Conservation (phyloP, 2,797 vertebrate species). For the Anguilla obscura region DNA sequence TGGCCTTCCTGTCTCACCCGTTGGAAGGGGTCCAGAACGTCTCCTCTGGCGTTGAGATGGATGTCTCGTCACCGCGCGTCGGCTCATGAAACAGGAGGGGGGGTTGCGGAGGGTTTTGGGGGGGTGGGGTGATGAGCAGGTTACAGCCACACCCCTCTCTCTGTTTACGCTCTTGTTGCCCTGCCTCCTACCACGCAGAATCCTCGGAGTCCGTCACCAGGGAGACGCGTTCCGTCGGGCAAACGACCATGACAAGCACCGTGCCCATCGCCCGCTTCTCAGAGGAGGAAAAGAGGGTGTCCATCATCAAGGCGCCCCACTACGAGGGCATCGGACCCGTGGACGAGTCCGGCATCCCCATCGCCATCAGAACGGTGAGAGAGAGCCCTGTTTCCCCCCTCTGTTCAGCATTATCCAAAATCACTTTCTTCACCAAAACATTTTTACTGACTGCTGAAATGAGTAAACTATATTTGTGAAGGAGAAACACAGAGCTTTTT, state of each 20-base stretch:
- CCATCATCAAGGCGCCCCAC: slow-evolving; percentile 94
- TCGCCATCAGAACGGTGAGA: slow-evolving; percentile 96
- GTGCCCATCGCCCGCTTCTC: slow-evolving; percentile 90
- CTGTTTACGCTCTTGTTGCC: slow-evolving; percentile 6
- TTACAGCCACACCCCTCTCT: background rate
- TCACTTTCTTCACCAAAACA: background rate
- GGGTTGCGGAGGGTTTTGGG: background rate
- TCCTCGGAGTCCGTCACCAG: slow-evolving; percentile 80
- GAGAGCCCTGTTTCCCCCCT: background rate
- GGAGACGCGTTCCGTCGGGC: slow-evolving; percentile 79
- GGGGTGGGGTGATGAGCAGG: background rate
- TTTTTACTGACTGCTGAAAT: no score
- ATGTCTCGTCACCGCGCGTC: background rate
- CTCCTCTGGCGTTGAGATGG: background rate
- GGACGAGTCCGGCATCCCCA: slow-evolving; percentile 96
- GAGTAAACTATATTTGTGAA: background rate
- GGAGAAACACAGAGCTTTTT: background rate
- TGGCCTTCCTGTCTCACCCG: background rate
- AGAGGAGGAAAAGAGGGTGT: slow-evolving; percentile 93
- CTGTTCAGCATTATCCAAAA: background rate
- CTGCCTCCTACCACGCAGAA: slow-evolving; percentile 64
- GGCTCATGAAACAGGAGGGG: background rate
- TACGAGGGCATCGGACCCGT: slow-evolving; percentile 96
- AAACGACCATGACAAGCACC: slow-evolving; percentile 71
- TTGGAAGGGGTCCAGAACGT: background rate